Evolutionary conservation across 2,113 vertebrate species (phyloP).

Genomic region (Channa maculata): DNA sequence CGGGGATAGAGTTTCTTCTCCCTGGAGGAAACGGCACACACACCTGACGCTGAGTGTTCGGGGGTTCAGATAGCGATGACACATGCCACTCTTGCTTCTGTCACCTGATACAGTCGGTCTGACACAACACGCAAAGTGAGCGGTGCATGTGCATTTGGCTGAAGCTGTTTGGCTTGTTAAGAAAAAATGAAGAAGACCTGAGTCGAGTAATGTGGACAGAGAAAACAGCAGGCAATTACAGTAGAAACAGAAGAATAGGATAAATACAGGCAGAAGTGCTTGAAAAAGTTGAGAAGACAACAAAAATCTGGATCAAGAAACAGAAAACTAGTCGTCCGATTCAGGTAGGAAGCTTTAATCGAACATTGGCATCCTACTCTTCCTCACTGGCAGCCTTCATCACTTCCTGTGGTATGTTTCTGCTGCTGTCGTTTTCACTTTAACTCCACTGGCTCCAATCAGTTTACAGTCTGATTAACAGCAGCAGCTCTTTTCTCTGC

Average conservation of each 20-base stretch:
- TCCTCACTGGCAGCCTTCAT: slow-evolving; percentile 20
- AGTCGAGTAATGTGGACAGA: slow-evolving; percentile 5
- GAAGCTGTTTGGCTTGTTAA: slow-evolving; percentile 38
- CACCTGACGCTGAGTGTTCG: slow-evolving; percentile 55
- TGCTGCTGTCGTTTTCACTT: slow-evolving; percentile 43
- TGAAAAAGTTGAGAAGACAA: not conserved
- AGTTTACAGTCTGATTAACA: slow-evolving; percentile 59
- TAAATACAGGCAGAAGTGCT: not conserved
- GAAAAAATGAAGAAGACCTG: slow-evolving; percentile 2
- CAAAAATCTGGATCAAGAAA: not conserved
- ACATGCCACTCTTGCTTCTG: slow-evolving; percentile 71
- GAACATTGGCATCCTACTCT: not conserved
- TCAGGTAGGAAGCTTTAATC: slow-evolving; percentile 61
- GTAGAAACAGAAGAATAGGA: not conserved
- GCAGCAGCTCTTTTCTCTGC: slow-evolving; percentile 42
- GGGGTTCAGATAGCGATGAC: slow-evolving; percentile 66
- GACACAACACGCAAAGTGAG: not conserved
- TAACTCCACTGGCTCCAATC: slow-evolving; percentile 23
- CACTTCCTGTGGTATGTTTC: slow-evolving; percentile 24
- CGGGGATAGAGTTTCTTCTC: slow-evolving; percentile 62
- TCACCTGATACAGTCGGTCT: slow-evolving; percentile 62
- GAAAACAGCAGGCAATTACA: not conserved
- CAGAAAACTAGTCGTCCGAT: not conserved
- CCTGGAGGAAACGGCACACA: slow-evolving; percentile 64
- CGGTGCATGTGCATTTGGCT: slow-evolving; percentile 41